Conservation (phyloP, 2,797 vertebrate species). For the Gymnothorax javanicus region DNA sequence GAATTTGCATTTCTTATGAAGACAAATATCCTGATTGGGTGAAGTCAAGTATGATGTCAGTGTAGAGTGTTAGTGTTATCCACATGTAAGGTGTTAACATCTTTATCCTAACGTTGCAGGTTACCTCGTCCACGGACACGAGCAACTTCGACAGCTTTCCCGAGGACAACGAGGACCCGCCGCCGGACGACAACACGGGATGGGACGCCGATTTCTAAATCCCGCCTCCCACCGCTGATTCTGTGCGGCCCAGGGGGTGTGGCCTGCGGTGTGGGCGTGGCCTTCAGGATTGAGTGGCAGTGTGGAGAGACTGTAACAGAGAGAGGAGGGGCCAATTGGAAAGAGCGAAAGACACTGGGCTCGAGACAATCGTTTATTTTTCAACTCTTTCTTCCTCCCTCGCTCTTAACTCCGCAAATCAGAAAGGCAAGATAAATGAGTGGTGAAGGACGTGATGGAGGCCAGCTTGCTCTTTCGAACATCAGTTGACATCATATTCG, state of each 20-base stretch:
- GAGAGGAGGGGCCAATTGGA: constrained; percentile 54
- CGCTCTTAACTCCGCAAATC: no score
- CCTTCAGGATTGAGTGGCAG: constrained; percentile 77
- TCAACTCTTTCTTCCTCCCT: no score
- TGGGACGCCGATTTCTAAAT: constrained; percentile 96
- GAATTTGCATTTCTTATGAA: no score
- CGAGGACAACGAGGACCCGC: constrained; percentile 90
- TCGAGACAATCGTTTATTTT: no score
- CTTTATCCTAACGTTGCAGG: constrained; percentile 67
- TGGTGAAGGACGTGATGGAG: no score
- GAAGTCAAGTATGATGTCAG: no score
- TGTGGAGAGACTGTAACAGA: constrained; percentile 63
- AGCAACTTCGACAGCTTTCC: constrained; percentile 98
- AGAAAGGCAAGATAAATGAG: no score
- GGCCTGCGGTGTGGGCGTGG: constrained; percentile 78
- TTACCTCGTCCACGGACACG: constrained; percentile 89
- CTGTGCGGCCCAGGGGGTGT: constrained; percentile 73
- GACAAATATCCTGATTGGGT: no score
- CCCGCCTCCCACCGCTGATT: constrained; percentile 45
- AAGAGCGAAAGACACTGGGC: background rate
- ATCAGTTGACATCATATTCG: no score
- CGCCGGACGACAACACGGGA: constrained; percentile 93
- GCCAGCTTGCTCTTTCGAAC: no score
- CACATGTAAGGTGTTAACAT: background rate
- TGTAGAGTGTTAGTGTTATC: background rate